These are phyloP conservation scores for Bhutanitis thaidina DNA, from an alignment of 2,888 invertebrate species.

Conservation along the genomic window DNA sequence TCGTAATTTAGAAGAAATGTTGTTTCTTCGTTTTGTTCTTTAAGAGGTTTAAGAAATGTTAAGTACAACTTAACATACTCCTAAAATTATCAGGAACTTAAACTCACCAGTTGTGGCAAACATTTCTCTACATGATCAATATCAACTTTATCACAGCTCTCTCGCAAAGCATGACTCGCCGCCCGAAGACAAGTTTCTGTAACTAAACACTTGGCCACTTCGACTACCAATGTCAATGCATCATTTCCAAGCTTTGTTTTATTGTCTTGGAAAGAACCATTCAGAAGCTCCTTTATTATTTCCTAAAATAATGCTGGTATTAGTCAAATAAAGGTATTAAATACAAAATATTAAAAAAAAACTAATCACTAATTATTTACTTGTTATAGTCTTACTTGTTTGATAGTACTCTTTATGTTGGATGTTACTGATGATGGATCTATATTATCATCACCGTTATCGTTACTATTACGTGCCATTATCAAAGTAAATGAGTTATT, in stretches of 20 bases:
- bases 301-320: conserved; percentile 45
- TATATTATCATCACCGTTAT: conserved; percentile 53
- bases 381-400: conserved; percentile 41
- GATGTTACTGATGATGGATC: conserved; percentile 55
- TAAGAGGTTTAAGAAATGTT: too few relatives aligned
- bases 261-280: conserved; percentile 72
- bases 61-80: too few relatives aligned
- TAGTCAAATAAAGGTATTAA: too few relatives aligned
- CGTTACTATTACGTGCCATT: conserved; percentile 22
- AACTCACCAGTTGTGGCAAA: conserved; percentile 75
- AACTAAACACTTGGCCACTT: conserved; percentile 74
- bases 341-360: too few relatives aligned
- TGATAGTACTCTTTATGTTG: conserved; percentile 52
- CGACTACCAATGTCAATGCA: conserved; percentile 67
- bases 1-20: too few relatives aligned
- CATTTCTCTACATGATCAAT: conserved; percentile 78
- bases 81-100: not conserved
- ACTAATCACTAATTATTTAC: too few relatives aligned
- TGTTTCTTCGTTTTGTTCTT: too few relatives aligned
- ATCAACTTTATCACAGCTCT: conserved; percentile 65
- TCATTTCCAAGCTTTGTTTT: conserved; percentile 79
- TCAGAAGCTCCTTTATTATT: conserved; percentile 74
- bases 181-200: conserved; percentile 77
- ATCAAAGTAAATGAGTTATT: too few relatives aligned
- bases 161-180: conserved; percentile 67